Evolutionary conservation across 2,797 vertebrate genomes (phyloP).

Genomic region (Phrynocephalus guinanensis): DNA sequence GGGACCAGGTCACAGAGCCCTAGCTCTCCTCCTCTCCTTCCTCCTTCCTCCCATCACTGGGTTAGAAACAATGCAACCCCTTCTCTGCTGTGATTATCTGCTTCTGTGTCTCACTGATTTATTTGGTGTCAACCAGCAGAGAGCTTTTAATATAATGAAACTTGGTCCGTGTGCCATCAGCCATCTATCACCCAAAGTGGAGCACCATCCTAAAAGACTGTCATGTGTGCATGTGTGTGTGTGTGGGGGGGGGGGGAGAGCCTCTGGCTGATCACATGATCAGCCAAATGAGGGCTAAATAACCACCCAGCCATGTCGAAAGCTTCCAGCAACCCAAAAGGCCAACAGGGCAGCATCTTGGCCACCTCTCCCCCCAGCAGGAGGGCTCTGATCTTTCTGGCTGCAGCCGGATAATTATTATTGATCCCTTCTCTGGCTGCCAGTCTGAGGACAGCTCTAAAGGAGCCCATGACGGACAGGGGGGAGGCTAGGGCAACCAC

Average conservation of each 20-base stretch:
- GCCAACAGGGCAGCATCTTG: too few species aligned
- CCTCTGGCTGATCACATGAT: constrained; percentile 68
- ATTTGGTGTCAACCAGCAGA: constrained; percentile 53
- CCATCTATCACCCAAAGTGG: constrained; percentile 42
- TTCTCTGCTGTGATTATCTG: constrained; percentile 53
- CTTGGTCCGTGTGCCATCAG: constrained; percentile 28
- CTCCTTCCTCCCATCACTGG: neutral
- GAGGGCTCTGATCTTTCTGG: constrained; percentile 78
- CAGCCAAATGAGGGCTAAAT: constrained; percentile 57
- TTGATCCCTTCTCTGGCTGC: constrained; percentile 94
- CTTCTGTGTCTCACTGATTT: constrained; percentile 48
- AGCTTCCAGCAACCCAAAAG: too few species aligned
- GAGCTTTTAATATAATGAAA: constrained; percentile 60
- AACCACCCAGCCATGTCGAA: too few species aligned
- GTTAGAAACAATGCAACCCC: neutral
- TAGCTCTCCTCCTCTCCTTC: neutral
- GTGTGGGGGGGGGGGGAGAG: neutral
- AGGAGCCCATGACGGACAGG: constrained; percentile 90
- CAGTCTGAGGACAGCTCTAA: constrained; percentile 85
- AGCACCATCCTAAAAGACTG: constrained; percentile 59
- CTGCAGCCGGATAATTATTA: constrained; percentile 95
- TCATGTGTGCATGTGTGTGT: constrained; percentile 40
- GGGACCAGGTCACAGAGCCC: too few species aligned
- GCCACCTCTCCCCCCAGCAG: too few species aligned
- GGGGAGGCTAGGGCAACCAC: constrained; percentile 89